These are phyloP conservation scores for Numenius arquata DNA, from an alignment of 2,113 vertebrate species.

Conservation along the genomic window DNA sequence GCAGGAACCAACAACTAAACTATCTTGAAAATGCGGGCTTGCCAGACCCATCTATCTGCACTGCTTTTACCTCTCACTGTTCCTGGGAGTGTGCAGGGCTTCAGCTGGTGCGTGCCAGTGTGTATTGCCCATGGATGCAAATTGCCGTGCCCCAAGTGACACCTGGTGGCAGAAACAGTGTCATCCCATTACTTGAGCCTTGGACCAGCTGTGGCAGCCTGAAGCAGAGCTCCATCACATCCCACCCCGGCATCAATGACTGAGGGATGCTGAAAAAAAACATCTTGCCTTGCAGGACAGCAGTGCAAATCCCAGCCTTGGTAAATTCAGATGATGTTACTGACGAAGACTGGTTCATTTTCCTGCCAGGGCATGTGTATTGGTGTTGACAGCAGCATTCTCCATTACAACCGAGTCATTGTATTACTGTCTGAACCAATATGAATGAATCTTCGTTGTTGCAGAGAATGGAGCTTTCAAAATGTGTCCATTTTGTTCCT, in stretches of 20 bases:
- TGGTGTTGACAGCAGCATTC: neutral
- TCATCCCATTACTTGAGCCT: neutral
- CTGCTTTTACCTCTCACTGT: accelerated
- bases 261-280: neutral
- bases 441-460: neutral
- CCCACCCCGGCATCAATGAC: neutral
- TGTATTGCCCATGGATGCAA: neutral
- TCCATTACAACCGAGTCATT: neutral
- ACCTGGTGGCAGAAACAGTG: neutral
- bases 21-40: neutral
- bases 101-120: neutral
- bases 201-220: neutral
- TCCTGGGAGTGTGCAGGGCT: neutral
- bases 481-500: neutral
- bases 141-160: neutral
- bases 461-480: neutral
- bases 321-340: neutral
- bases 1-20: neutral
- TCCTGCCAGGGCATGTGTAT: neutral
- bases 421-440: neutral
- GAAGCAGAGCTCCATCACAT: neutral
- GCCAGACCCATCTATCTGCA: neutral
- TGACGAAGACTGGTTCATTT: neutral
- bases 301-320: neutral
- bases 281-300: neutral